Percentiles rank a stretch among this genome's conserved stretches.
Conservation (phyloP, 2,888 invertebrate genomes). For the Ditula angustiorana region DNA sequence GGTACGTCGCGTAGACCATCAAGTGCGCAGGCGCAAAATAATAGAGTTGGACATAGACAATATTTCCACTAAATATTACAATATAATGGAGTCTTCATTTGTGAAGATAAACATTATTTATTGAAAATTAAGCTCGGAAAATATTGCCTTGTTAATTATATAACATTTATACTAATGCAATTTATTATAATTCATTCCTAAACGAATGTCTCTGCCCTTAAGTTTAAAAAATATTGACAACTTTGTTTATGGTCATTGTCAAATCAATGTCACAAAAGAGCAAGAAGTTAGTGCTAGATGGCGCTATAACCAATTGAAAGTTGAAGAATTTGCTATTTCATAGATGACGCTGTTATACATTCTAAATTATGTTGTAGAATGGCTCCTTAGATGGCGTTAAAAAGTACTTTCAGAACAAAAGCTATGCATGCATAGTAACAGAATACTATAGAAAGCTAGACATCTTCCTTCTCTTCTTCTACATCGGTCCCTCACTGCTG, state of each 20-base stretch:
- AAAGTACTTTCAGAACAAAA: not conserved
- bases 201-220: not conserved
- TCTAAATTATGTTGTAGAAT: no score
- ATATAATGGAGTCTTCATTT: not conserved
- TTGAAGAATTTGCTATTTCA: not conserved
- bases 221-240: not conserved
- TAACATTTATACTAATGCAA: not conserved
- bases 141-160: not conserved
- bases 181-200: not conserved
- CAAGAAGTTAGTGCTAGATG: not conserved
- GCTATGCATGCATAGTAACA: no score
- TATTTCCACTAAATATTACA: slow-evolving; percentile 15
- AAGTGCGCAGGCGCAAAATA: slow-evolving; percentile 86
- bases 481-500: no score
- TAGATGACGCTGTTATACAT: slow-evolving; percentile 10
- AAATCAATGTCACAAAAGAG: not conserved
- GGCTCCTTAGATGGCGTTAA: slow-evolving; percentile 4
- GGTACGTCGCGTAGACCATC: slow-evolving; percentile 83
- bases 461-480: no score
- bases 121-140: not conserved
- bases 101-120: not conserved
- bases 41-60: slow-evolving; percentile 79
- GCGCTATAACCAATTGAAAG: not conserved
- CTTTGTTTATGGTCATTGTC: slow-evolving; percentile 13
- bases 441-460: no score